Base-by-base conservation (phyloP, 2,888 invertebrate species). In the Lampropteryx suffumata region DNA sequence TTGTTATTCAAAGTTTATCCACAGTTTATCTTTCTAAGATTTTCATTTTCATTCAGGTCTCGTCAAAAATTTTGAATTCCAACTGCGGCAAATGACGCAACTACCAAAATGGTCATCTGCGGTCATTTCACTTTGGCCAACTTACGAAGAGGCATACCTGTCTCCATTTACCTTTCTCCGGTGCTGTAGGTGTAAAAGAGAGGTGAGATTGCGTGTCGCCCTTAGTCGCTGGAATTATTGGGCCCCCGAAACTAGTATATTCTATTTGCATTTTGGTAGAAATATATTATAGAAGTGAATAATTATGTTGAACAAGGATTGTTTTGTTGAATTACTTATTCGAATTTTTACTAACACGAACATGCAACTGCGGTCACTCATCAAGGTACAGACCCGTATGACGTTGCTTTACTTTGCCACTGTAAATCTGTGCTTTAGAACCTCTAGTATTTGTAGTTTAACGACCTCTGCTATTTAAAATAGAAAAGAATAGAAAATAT, bases 71-170 rank as follows among this genome's bases (percentile, higher is more conserved):
- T 80, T 76, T 62, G 59, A 73, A 84, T 84, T 84, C 80, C 76
- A 73, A 67, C 69, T 71, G 72, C 76, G 77, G 67, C 59, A 73
- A 76, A 77, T 88, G 89, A 89, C 85, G 88, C 84, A 88, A 89
- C 78, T 71, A 71, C 79, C 81, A 73, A 87, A 87, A 85, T 86
- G 85, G 86, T 84, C 87, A 82, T 59, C 82, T 43, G 80, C 85
- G 89, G 89, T 88, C 89, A 89, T 88, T 89, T 89, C 89, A 77
- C 89, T 89, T 86, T 89, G 89, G 81, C 89, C 88, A 86, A 90
- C 88, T 87, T 90, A 86, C 80, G 74, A 67, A 73, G 70, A 67
- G 71, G 72, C 67, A 72, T 59, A 46, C 53, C 73, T 71, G 62
- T 78, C 77, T 69, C 65, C 64, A 74, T 77, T 73, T 67, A 64